A percentile compares a stretch with the other conserved stretches of the same genome.
Conservation (phyloP, 2,888 invertebrate species). For the Ophion obscuratus region DNA sequence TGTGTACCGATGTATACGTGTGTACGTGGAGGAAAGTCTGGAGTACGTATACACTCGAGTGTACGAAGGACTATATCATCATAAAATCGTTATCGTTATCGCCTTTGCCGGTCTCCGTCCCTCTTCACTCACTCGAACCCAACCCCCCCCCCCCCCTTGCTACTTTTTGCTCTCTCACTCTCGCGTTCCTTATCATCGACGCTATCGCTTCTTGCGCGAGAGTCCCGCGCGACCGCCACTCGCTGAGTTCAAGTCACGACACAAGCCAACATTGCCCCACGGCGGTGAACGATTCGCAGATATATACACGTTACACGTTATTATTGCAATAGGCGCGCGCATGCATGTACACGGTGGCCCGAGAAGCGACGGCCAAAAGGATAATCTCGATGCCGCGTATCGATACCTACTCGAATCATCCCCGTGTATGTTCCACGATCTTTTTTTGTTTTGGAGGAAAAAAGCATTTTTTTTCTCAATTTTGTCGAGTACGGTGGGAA, state of each 20-base stretch:
- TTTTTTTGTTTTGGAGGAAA: too few species aligned
- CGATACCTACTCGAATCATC: too few species aligned
- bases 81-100: constrained; percentile 78
- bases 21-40: constrained; percentile 29
- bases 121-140: background rate
- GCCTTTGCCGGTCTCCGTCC: constrained; percentile 62
- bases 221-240: constrained; percentile 52
- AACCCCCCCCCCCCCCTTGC: constrained; percentile 20
- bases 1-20: background rate
- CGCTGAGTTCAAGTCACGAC: constrained; percentile 63
- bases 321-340: constrained; percentile 52
- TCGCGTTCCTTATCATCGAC: constrained; percentile 64
- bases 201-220: constrained; percentile 63
- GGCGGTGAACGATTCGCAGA: constrained; percentile 41
- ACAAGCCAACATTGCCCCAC: constrained; percentile 63
- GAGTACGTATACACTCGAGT: constrained; percentile 51
- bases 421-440: too few species aligned
- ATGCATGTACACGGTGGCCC: constrained; percentile 8
- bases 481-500: too few species aligned
- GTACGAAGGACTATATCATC: constrained; percentile 65
- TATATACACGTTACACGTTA: constrained; percentile 46
- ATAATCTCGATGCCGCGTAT: too few species aligned
- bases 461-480: too few species aligned
- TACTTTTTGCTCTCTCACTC: constrained; percentile 37
- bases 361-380: too few species aligned